Conservation (phyloP, 2,113 vertebrate species). For the Mesembrinibis cayennensis region DNA sequence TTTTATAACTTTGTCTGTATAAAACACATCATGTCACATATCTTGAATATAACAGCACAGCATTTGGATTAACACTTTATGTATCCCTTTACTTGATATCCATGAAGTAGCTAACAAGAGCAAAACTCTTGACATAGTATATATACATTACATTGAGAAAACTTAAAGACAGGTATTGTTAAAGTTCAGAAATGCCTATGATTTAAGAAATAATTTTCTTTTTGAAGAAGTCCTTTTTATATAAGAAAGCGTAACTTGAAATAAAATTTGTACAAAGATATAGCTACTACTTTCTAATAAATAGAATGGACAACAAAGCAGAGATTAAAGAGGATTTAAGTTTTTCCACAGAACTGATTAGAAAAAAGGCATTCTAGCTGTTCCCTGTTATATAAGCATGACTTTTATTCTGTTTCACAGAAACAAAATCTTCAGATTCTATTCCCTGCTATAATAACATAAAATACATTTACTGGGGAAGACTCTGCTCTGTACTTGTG, state of each 20-base stretch:
- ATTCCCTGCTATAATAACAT: background rate
- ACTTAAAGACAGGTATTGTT: background rate
- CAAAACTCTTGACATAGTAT: background rate
- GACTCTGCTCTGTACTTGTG: background rate
- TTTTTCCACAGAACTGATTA: background rate
- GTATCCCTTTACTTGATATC: background rate
- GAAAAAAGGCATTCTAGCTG: background rate
- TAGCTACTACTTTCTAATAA: background rate
- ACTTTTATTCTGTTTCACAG: background rate
- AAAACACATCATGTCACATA: background rate
- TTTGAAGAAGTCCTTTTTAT: background rate
- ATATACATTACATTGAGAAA: background rate
- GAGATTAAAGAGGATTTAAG: background rate
- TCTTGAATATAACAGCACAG: background rate
- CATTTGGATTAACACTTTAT: background rate
- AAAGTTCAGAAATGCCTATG: background rate
- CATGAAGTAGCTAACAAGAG: background rate
- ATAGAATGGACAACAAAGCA: background rate
- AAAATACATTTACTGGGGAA: background rate
- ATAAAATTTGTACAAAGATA: background rate
- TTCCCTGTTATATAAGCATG: background rate
- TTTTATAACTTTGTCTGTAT: background rate
- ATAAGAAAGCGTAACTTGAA: background rate
- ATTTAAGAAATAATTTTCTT: background rate
- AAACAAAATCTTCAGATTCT: background rate